Evolutionary conservation across 2,888 invertebrate genomes (phyloP).

Genomic region (Euproctis similis): DNA sequence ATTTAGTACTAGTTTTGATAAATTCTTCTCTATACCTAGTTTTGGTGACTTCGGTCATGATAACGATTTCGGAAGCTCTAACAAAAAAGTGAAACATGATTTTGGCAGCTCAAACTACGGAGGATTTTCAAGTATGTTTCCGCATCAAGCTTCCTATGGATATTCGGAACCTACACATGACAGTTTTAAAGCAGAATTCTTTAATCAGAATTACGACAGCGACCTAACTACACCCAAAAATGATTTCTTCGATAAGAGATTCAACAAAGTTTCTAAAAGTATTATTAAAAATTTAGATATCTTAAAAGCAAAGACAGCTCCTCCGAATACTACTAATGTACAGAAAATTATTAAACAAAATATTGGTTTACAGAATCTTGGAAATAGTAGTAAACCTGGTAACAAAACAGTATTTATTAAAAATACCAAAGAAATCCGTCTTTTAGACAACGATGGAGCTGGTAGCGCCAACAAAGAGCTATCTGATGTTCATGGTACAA

Average conservation of each 20-base stretch:
- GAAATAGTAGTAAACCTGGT: conserved; percentile 62
- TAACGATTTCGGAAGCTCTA: conserved; percentile 34
- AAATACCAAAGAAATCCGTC: conserved; percentile 71
- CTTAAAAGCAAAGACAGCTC: conserved; percentile 42
- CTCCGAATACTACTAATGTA: conserved; percentile 42
- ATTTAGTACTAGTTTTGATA: conserved; percentile 68
- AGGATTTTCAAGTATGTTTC: conserved; percentile 51
- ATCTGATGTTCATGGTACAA: conserved; percentile 68
- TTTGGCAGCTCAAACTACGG: conserved; percentile 45
- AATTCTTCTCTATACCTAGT: conserved; percentile 68
- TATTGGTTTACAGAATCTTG: conserved; percentile 56
- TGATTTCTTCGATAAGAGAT: conserved; percentile 71
- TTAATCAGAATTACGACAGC: conserved; percentile 40
- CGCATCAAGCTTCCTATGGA: conserved; percentile 39
- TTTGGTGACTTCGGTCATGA: conserved; percentile 45
- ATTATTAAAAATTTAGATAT: conserved; percentile 67
- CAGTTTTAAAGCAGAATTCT: conserved; percentile 52
- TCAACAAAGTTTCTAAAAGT: conserved; percentile 67
- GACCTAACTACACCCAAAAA: conserved; percentile 74
- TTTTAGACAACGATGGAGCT: conserved; percentile 61
- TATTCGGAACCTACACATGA: conserved; percentile 40
- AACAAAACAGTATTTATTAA: conserved; percentile 69
- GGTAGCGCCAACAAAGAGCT: conserved; percentile 52
- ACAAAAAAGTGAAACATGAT: conserved; percentile 46
- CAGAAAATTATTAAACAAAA: conserved; percentile 48